These are phyloP conservation scores for Macaca fascicularis DNA, from an alignment of 2,113 vertebrate species.

Conservation along the genomic window DNA sequence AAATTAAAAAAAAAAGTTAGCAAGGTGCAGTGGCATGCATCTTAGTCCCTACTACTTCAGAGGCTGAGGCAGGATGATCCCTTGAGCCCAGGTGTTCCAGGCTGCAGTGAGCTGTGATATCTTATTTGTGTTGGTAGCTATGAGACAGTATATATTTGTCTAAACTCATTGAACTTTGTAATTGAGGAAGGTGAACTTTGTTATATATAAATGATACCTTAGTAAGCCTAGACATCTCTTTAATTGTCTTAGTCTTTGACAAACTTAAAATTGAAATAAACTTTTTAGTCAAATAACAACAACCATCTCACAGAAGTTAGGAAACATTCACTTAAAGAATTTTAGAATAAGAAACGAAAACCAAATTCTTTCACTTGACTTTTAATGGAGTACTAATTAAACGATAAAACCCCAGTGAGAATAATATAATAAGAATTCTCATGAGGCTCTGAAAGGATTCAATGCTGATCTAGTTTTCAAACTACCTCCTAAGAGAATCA, in stretches of 20 bases:
- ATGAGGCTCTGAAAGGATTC: not conserved
- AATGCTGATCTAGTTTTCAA: slow-evolving; percentile 12
- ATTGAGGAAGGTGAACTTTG: not conserved
- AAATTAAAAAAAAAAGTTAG: too few relatives aligned
- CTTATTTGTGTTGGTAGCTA: not conserved
- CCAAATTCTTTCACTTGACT: not conserved
- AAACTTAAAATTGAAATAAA: not conserved
- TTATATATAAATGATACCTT: not conserved
- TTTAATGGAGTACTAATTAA: slow-evolving; percentile 14
- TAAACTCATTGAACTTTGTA: not conserved
- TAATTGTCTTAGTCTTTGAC: not conserved
- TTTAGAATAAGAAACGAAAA: not conserved
- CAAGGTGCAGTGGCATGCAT: too few relatives aligned
- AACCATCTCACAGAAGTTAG: not conserved
- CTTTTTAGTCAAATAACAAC: not conserved
- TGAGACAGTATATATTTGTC: not conserved
- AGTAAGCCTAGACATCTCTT: not conserved
- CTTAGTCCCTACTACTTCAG: too few relatives aligned
- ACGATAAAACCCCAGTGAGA: not conserved
- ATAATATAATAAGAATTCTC: not conserved
- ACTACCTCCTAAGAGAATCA: not conserved
- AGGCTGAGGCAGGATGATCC: too few relatives aligned
- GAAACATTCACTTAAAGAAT: not conserved
- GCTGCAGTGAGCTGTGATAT: too few relatives aligned
- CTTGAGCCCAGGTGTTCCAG: too few relatives aligned